Conservation (phyloP, 23 tunicate genomes). For the Styela clava region DNA sequence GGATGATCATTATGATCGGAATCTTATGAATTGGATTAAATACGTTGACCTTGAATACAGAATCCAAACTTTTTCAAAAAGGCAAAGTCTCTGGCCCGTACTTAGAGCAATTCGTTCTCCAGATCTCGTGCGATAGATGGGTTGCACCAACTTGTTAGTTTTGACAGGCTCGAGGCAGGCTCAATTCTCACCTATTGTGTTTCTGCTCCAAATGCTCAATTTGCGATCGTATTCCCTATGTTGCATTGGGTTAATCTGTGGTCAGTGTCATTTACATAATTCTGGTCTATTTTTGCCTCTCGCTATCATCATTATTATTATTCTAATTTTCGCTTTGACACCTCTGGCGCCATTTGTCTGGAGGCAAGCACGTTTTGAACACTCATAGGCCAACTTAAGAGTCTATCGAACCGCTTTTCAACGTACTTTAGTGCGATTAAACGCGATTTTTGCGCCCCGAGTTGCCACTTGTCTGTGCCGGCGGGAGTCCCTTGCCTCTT, state of each 20-base stretch:
- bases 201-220: too few species aligned
- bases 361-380: conserved; percentile 28
- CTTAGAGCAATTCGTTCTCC: too few species aligned
- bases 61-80: too few species aligned
- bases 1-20: too few species aligned
- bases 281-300: background rate
- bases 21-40: too few species aligned
- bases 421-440: background rate
- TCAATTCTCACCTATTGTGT: too few species aligned
- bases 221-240: too few species aligned
- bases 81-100: too few species aligned
- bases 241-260: background rate
- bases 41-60: too few species aligned
- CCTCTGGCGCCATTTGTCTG: conserved; percentile 83
- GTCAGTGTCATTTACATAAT: background rate
- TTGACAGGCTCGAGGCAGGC: too few species aligned
- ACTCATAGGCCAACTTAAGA: conserved; percentile 14
- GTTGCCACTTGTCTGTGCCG: background rate
- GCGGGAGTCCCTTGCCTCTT: background rate
- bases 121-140: too few species aligned
- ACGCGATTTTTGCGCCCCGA: background rate
- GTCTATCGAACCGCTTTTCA: conserved; percentile 8
- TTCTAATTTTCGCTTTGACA: conserved; percentile 47
- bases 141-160: too few species aligned
- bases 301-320: conserved; percentile 4